A percentile compares a stretch with the other conserved stretches of the same genome.
Evolutionary conservation across 2,888 invertebrate genomes (phyloP).

Genomic region (Gerosis bhagava): DNA sequence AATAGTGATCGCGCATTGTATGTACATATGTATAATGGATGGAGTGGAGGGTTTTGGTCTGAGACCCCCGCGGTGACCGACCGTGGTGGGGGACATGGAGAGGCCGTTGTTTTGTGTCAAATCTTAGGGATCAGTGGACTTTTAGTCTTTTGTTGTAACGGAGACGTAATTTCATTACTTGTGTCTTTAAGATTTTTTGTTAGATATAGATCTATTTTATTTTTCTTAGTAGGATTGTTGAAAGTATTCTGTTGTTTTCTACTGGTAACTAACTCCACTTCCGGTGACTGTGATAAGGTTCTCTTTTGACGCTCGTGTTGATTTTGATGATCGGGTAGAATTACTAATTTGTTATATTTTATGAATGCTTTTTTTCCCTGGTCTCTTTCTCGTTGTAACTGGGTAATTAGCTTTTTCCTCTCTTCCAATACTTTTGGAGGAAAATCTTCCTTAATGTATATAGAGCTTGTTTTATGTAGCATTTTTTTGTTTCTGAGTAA

Average conservation of each 20-base stretch:
- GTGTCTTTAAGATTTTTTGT: too few species aligned
- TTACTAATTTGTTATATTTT: constrained; percentile 31
- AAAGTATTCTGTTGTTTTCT: too few species aligned
- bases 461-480: constrained; percentile 27
- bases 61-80: constrained; percentile 50
- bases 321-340: constrained; percentile 24
- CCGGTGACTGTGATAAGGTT: constrained; percentile 16
- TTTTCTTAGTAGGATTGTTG: too few species aligned
- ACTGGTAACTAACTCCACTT: too few species aligned
- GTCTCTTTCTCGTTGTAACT: constrained; percentile 27
- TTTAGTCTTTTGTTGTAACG: too few species aligned
- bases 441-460: constrained; percentile 33
- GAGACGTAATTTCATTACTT: too few species aligned
- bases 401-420: constrained; percentile 28
- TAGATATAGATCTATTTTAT: too few species aligned
- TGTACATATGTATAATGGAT: constrained; percentile 21
- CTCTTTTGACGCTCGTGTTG: constrained; percentile 21
- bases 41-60: constrained; percentile 32
- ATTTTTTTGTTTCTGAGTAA: constrained; percentile 25
- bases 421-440: constrained; percentile 29
- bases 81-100: background rate
- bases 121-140: too few species aligned
- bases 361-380: constrained; percentile 29
- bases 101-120: background rate
- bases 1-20: constrained; percentile 24